Conservation (phyloP, 2,797 vertebrate species). For the Eupleurogrammus muticus region DNA sequence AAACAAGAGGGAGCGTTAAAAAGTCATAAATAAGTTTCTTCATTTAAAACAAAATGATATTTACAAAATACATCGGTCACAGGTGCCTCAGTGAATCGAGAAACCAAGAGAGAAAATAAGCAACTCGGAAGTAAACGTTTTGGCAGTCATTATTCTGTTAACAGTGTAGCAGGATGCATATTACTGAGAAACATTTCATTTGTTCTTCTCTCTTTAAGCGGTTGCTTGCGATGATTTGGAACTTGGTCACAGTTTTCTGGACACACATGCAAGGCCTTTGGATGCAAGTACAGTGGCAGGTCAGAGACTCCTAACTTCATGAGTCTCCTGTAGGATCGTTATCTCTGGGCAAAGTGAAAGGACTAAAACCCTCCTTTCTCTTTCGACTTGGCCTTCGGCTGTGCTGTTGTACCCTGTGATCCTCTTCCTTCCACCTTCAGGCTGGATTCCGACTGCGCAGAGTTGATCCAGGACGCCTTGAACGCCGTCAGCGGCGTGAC, state of each 20-base stretch:
- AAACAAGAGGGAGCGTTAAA: constrained; percentile 57
- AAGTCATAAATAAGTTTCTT: constrained; percentile 79
- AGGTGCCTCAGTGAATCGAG: constrained; percentile 75
- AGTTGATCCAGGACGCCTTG: constrained; percentile 78
- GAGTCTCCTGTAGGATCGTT: constrained; percentile 19
- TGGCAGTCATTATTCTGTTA: constrained; percentile 60
- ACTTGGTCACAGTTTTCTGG: constrained; percentile 64
- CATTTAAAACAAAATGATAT: constrained; percentile 70
- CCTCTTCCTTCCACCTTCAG: constrained; percentile 53
- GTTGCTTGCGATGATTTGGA: constrained; percentile 48
- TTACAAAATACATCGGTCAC: constrained; percentile 71
- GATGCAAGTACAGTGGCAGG: constrained; percentile 53
- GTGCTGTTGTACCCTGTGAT: constrained; percentile 47
- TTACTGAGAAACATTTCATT: constrained; percentile 39
- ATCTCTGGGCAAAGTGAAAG: neutral
- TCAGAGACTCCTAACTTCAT: constrained; percentile 35
- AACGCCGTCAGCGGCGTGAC: constrained; percentile 57
- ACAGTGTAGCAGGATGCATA: constrained; percentile 67
- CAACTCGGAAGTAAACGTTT: constrained; percentile 58
- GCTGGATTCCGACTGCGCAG: constrained; percentile 38
- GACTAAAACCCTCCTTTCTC: constrained; percentile 78
- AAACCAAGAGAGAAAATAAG: constrained; percentile 62
- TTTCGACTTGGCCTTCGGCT: constrained; percentile 70
- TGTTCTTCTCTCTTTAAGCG: constrained; percentile 37
- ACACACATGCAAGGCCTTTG: constrained; percentile 65